Evolutionary conservation across 2,113 vertebrate genomes (phyloP), one percentile per base, ranked within the genome.

Genomic region (Chloropsis hardwickii): DNA sequence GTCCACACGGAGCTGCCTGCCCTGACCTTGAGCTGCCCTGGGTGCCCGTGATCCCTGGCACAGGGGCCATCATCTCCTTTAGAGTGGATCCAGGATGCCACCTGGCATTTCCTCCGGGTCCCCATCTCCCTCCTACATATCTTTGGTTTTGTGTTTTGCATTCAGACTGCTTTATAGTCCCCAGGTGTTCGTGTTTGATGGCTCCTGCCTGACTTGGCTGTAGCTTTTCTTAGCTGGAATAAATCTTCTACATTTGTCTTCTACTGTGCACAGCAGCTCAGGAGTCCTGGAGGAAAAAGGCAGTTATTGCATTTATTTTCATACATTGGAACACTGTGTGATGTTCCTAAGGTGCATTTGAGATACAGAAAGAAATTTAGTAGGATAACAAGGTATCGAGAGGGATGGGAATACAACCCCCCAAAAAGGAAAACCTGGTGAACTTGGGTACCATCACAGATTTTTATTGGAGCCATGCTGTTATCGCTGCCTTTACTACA

Each of bases 21-120:
- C 50, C 48, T 85, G 73, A 69, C 91, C 93, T 95, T 92, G 61
- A 8, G 77, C 48, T 85, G 91, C 48, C 90, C 87, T 51, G 48
- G 29, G 50, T 61, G 40, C n/a, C 23, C 51, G 56, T 6, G 57
- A 67, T 80, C 76, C 80, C 73, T 67, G 89, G 45, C 91, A 57
- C 48, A 35, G 66, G 57, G 48, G 53, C 48, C 17, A 3, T 72
- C 27, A 92, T 84, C 83, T 87, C 37, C 93, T 92, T 67, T 40
- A 10, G 25, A 66, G 21, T 67, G 8, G 9, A 3, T 24, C 86
- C 24, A 24, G 84, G 81, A 25, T 89, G 93, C 50, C 62, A 60
- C 42, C 70, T 76, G 82, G 11, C 54, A 4, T 50, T 50, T 53
- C 25, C 11, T 37, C 24, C 22, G 12, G 5, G 7, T 21, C 5